Evolutionary conservation across 2,113 vertebrate genomes (phyloP).

Genomic region (Istiophorus platypterus): DNA sequence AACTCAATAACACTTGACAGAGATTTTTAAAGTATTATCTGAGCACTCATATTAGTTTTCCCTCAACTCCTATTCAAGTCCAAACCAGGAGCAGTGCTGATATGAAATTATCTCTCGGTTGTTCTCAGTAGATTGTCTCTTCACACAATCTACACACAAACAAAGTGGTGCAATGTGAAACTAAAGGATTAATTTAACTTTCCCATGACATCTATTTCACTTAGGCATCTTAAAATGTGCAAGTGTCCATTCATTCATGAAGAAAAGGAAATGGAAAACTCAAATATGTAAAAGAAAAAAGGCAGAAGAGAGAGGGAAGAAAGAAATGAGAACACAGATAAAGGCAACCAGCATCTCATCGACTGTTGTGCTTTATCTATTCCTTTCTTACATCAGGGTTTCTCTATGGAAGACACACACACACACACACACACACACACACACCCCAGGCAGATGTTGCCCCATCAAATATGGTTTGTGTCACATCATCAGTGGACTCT

Average conservation of each 20-base stretch:
- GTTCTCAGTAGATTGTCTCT: constrained; percentile 36
- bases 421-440: constrained; percentile 35
- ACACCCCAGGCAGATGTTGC: constrained; percentile 62
- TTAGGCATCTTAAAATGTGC: constrained; percentile 6
- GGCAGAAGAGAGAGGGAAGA: background rate
- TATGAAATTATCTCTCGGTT: no score
- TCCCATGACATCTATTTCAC: constrained; percentile 25
- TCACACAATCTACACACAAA: constrained; percentile 21
- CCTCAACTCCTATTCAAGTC: constrained; percentile 21
- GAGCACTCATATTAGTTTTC: constrained; percentile 54
- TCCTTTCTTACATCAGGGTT: constrained; percentile 32
- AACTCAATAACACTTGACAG: constrained; percentile 50
- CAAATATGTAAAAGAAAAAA: background rate
- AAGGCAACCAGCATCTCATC: constrained; percentile 17
- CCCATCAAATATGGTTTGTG: constrained; percentile 72
- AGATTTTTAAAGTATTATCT: constrained; percentile 59
- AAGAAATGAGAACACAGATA: background rate
- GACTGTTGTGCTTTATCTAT: constrained; percentile 19
- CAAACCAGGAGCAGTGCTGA: constrained; percentile 29
- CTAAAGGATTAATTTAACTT: constrained; percentile 22
- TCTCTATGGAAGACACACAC: constrained; percentile 36
- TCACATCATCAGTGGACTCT: constrained; percentile 64
- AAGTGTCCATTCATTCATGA: background rate
- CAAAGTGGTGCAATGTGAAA: constrained; percentile 14
- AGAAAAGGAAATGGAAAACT: background rate